phyloP scores from a whole-genome alignment of 2,888 invertebrate genomes.

The Hypomecis atomaria region DNA sequence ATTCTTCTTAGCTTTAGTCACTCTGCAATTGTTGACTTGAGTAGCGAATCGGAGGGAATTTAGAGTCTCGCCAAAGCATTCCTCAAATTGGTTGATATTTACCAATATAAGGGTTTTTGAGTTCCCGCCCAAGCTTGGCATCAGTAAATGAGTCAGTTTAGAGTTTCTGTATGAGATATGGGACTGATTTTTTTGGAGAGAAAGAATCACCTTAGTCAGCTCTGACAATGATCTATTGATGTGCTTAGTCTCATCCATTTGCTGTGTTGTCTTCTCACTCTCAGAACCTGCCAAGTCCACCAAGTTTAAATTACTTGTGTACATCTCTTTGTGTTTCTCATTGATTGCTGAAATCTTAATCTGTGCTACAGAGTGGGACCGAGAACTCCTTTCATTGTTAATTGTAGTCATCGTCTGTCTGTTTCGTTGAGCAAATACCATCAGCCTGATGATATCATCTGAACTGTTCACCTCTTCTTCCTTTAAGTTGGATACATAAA shows the following conservation, averaged over 20 bases:
- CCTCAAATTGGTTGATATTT: slow-evolving; percentile 95
- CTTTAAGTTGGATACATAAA: too few species aligned
- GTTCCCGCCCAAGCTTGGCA: too few species aligned
- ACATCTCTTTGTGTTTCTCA: too few species aligned
- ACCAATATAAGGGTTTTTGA: slow-evolving; percentile 97
- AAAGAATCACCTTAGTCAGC: slow-evolving; percentile 92
- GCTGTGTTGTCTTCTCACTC: too few species aligned
- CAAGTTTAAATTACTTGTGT: too few species aligned
- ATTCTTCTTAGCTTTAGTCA: slow-evolving; percentile 88
- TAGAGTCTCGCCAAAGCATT: slow-evolving; percentile 93
- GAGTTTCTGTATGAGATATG: slow-evolving; percentile 96
- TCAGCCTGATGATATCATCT: slow-evolving; percentile 87
- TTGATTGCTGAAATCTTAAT: too few species aligned
- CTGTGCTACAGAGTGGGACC: too few species aligned
- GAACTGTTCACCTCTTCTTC: slow-evolving; percentile 86
- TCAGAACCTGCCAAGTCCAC: too few species aligned
- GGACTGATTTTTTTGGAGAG: slow-evolving; percentile 91
- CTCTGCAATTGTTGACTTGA: slow-evolving; percentile 93
- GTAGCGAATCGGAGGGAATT: slow-evolving; percentile 95
- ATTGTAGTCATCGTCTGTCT: slow-evolving; percentile 91
- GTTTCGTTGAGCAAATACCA: slow-evolving; percentile 91
- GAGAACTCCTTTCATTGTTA: slow-evolving; percentile 90
- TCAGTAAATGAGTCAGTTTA: too few species aligned
- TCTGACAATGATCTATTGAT: too few species aligned
- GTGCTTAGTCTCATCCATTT: too few species aligned